These are phyloP conservation scores for Beroe forskalii DNA, from an alignment of 37 sponge, comb jelly and placozoan genomes.

Conservation along the genomic window DNA sequence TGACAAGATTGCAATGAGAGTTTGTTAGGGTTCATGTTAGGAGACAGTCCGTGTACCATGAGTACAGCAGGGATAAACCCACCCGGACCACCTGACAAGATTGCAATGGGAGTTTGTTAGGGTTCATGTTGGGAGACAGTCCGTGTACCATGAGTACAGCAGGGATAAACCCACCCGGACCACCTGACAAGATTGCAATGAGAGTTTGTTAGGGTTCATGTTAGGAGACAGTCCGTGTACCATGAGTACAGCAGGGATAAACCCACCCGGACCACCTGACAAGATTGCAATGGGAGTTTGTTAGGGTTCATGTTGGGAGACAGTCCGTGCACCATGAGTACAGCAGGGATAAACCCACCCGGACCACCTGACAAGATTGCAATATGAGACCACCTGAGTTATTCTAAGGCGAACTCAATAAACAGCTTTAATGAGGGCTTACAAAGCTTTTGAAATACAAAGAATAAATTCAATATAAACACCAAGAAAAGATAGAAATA, in stretches of 20 bases:
- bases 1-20: no score
- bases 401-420: not conserved
- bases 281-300: no score
- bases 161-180: not conserved
- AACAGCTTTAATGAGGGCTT: no score
- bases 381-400: no score
- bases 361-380: no score
- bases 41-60: not conserved
- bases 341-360: not conserved
- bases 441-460: no score
- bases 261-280: no score
- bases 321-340: not conserved
- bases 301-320: not conserved
- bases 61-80: not conserved
- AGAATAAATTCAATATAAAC: no score
- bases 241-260: not conserved
- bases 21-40: not conserved
- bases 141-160: conserved; percentile 16
- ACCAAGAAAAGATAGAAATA: no score
- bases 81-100: no score
- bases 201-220: not conserved
- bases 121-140: not conserved
- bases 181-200: no score
- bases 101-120: no score
- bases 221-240: not conserved